A percentile compares a stretch with the other conserved stretches of the same genome.
These are phyloP conservation scores for Lumbricus terrestris DNA, from an alignment of 2,888 invertebrate genomes.

Conservation along the genomic window DNA sequence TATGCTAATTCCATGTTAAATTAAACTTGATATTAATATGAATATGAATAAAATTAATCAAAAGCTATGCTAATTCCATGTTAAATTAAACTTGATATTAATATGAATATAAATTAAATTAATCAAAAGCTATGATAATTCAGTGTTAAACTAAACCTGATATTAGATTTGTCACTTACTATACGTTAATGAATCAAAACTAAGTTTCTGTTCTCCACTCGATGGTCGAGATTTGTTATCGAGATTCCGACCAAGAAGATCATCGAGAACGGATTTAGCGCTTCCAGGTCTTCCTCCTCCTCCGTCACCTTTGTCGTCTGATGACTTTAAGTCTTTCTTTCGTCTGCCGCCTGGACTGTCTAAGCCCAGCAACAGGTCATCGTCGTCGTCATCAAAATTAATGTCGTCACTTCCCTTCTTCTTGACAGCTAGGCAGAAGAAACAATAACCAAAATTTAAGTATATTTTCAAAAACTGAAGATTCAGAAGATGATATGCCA, in stretches of 20 bases:
- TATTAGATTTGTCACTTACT: background rate
- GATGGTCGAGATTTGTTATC: conserved; percentile 42
- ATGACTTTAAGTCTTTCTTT: background rate
- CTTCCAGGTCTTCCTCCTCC: conserved; percentile 17
- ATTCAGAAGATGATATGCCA: background rate
- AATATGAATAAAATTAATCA: background rate
- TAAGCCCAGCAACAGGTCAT: background rate
- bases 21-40: too few species aligned
- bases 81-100: too few species aligned
- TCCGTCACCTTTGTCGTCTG: background rate
- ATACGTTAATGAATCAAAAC: conserved; percentile 4
- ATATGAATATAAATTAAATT: too few species aligned
- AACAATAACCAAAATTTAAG: background rate
- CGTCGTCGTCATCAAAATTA: background rate
- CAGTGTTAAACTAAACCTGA: background rate
- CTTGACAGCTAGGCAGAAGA: background rate
- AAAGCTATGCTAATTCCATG: background rate
- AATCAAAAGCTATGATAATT: background rate
- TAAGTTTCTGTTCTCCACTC: background rate
- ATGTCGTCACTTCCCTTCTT: background rate
- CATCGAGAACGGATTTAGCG: conserved; percentile 46
- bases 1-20: background rate
- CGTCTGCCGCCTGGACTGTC: background rate
- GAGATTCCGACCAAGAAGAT: conserved; percentile 44
- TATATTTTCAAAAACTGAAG: background rate